Percentiles rank a stretch among this genome's conserved stretches.
Conservation (phyloP, 2,797 vertebrate species). For the Chaetophractus vellerosus region DNA sequence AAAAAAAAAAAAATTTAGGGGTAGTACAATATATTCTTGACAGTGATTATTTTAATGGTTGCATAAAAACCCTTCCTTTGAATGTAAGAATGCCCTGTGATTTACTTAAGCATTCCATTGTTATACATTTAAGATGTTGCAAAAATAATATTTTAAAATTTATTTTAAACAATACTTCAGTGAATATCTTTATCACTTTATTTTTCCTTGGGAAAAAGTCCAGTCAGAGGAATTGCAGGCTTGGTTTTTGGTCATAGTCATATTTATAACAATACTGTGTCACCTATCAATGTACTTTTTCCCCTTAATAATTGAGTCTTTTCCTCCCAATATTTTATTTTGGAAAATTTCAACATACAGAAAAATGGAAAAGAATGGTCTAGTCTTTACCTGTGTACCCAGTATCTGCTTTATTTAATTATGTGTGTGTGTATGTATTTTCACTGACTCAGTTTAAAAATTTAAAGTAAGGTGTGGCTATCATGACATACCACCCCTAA, state of each 20-base stretch:
- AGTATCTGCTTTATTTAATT: constrained; percentile 31
- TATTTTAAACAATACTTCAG: constrained; percentile 43
- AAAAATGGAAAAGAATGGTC: constrained; percentile 38
- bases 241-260: constrained; percentile 38
- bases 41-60: constrained; percentile 33
- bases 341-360: constrained; percentile 49
- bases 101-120: constrained; percentile 29
- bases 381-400: background rate
- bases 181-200: background rate
- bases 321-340: constrained; percentile 5
- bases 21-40: background rate
- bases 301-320: background rate
- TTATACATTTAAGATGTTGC: constrained; percentile 3
- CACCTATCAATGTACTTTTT: background rate
- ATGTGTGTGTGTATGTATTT: background rate
- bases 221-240: constrained; percentile 9
- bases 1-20: too few species aligned
- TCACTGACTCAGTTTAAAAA: constrained; percentile 46
- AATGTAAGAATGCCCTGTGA: constrained; percentile 28
- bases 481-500: constrained; percentile 6
- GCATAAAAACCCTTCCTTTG: background rate
- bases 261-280: constrained; percentile 7
- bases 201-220: constrained; percentile 33
- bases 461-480: constrained; percentile 48
- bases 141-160: background rate